Evolutionary conservation across 2,888 invertebrate species (phyloP).

Genomic region (Rotaria macrura): DNA sequence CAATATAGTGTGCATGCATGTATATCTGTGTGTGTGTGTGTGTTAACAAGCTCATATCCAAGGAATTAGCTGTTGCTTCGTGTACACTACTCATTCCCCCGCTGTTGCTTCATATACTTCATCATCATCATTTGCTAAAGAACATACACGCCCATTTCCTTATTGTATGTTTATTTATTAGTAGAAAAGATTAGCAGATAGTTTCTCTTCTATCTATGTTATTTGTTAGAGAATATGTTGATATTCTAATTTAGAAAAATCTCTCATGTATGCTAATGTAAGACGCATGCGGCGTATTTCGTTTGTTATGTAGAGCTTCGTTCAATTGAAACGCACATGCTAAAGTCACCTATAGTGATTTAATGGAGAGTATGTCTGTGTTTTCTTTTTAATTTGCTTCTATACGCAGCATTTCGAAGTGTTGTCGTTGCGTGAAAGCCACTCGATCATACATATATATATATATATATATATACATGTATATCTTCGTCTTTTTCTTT

Average conservation of each 20-base stretch:
- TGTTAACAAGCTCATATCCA: not conserved
- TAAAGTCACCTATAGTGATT: not conserved
- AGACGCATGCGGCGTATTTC: not conserved
- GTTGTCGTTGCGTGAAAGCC: not conserved
- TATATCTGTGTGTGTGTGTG: not conserved
- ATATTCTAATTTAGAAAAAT: not conserved
- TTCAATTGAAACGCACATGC: not conserved
- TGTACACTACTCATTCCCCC: not conserved
- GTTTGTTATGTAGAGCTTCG: not conserved
- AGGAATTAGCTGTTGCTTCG: not conserved
- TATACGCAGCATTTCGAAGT: not conserved
- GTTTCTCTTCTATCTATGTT: not conserved
- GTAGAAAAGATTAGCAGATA: not conserved
- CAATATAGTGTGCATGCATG: not conserved
- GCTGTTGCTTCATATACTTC: not conserved
- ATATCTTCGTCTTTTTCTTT: not conserved
- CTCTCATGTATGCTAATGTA: not conserved
- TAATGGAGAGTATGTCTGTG: constrained; percentile 2
- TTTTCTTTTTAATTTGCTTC: not conserved
- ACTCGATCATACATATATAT: not conserved
- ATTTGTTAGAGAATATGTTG: not conserved
- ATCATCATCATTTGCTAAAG: not conserved
- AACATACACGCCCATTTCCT: not conserved
- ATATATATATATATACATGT: not conserved
- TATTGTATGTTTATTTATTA: not conserved